Evolutionary conservation across 2,797 vertebrate genomes (phyloP), one percentile per base, ranked within the genome.

Genomic region (Peromyscus attwateri): DNA sequence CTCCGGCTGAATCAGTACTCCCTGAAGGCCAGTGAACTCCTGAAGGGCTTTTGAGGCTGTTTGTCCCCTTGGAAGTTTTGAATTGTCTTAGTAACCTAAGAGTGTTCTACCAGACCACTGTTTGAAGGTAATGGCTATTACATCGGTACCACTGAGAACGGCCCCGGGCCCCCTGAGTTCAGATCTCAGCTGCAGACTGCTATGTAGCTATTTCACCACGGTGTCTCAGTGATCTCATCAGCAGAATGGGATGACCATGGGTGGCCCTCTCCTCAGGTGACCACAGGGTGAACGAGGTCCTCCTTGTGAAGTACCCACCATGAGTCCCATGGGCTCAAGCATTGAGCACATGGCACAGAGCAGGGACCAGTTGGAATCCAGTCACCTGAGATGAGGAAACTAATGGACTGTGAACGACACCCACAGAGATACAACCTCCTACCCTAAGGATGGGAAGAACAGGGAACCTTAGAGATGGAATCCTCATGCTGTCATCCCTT

Each of bases 81-180:
- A 85, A n/a, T 12, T 57, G 52, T 79, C 71, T 46, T 3, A 68
- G 37, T 55, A 70, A 79, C 89, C 85, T 94, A 85, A 79, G 91
- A 49, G 25, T 12, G n/a, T n/a, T 81, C 21, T 55, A 57, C 34
- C 80, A 64, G 73, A 62, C 6, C 9, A n/a, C 34, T 31, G 14
- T 82, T 73, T 55, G 75, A 83, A 46, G 70, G 43, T 60, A 25
- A 68, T 2, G 19, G 27, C 25, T n/a, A 5, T 91, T 60, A 66
- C 49, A 29, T 8, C 6, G 0, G 9, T 37, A 31, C n/a, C 46
- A 16, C 71, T 27, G 71, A 49, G 60, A 70, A 87, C 21, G 5
- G 60, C 34, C 4, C n/a, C 64, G 40, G n/a, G 7, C 46, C 19
- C 71, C 71, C 21, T 23, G 64, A 43, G 27, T 79, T 93, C 10